Evolutionary conservation across 2,797 vertebrate genomes (phyloP), one percentile per base, ranked within the genome.

Genomic region (Chloroceryle amazona): DNA sequence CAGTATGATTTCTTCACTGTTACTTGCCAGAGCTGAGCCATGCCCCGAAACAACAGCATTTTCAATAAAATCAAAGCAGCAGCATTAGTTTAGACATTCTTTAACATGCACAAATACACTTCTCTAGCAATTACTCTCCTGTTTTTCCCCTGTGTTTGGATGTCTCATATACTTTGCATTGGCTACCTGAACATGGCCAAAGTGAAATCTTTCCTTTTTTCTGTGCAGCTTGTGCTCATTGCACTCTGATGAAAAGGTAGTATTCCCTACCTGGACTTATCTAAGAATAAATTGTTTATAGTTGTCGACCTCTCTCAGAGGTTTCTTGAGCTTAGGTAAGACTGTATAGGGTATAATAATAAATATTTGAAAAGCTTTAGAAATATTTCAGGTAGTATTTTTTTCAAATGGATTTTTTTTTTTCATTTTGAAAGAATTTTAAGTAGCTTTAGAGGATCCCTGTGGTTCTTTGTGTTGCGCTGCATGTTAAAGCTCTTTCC

Each of bases 341-440:
- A 73, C 7, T 46, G 49, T 33, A 22, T 29, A 26, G 65, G 35
- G 19, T 73, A 65, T 25, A 83, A 49, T 33, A 79, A 57, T 22
- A 91, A 75, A 83, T 86, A 85, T 9, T 13, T 71, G 81, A 86
- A 82, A 18, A 91, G 63, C 44, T 93, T 92, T 85, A 67, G 31
- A 81, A 89, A 76, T 86, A 86, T 60, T 93, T 81, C 66, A 88
- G 54, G 13, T 67, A 9, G 21, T n/a, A 60, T 90, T 90, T 90
- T 95, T 66, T 89, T 89, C 28, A 87, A 93, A 60, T 0, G 0
- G 25, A 18, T 71, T 76, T 93, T 82, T 92, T 92, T 82, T 91
- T 84, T 94, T 76, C 3, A 58, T 90, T 87, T 80, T 46, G 26
- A 57, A 95, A 83, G 29, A 89, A 91, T 95, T 92, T 91, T 86